A percentile compares a stretch with the other conserved stretches of the same genome.
These are phyloP conservation scores for Cotesia glomerata DNA, from an alignment of 1,140 invertebrate species.

Conservation along the genomic window DNA sequence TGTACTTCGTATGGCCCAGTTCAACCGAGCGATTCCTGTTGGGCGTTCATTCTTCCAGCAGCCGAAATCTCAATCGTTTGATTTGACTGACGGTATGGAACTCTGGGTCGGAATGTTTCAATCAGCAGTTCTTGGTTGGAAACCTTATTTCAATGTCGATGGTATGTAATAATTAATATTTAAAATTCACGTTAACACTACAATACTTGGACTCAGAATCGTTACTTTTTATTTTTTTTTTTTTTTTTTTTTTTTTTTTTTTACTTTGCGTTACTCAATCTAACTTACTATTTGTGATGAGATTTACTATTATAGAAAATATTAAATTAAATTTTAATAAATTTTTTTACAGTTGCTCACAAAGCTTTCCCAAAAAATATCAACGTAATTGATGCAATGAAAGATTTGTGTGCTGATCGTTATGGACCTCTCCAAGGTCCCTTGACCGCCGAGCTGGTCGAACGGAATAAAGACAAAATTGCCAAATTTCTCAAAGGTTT, in stretches of 20 bases:
- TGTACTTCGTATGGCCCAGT: conserved; percentile 71
- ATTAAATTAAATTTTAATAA: background rate
- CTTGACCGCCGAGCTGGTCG: background rate
- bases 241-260: too few species aligned
- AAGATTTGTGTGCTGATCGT: conserved; percentile 35
- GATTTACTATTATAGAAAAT: too few species aligned
- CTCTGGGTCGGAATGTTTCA: conserved; percentile 78
- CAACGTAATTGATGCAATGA: conserved; percentile 56
- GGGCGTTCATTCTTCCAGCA: conserved; percentile 65
- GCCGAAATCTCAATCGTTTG: conserved; percentile 47
- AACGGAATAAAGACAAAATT: background rate
- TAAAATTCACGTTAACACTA: too few species aligned
- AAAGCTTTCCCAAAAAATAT: conserved; percentile 71
- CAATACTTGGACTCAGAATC: too few species aligned
- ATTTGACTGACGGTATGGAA: conserved; percentile 70
- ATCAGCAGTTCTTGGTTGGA: conserved; percentile 75
- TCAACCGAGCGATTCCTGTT: conserved; percentile 38
- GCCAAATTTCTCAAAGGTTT: conserved; percentile 45
- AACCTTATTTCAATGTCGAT: conserved; percentile 78
- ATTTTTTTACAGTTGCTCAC: conserved; percentile 65
- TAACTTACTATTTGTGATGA: too few species aligned
- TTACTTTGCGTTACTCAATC: too few species aligned
- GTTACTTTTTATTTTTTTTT: too few species aligned
- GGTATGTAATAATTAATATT: conserved; percentile 56
- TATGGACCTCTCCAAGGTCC: background rate